Evolutionary conservation across 2,888 invertebrate genomes (phyloP), one percentile per base, ranked within the genome.

Genomic region (Bellardia pandia): DNA sequence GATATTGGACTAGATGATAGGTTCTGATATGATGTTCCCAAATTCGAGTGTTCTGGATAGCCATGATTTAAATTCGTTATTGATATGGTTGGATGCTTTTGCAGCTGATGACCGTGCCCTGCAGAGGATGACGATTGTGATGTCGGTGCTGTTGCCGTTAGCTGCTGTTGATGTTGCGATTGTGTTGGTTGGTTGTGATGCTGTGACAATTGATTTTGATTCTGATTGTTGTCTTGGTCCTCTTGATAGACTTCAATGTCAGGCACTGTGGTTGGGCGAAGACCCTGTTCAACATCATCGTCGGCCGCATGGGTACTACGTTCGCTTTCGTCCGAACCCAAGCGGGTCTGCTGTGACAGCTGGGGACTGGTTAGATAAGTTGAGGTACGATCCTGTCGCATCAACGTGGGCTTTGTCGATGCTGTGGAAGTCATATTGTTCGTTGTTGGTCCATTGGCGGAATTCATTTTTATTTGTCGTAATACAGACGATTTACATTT

Each of bases 321-420:
- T 86, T 95, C 95, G 90, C 96, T 96, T 93, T 97, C 97, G 93
- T 97, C 97, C 90, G 97, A 97, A 77, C 97, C 96, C 53, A 96
- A 96, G 89, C 95, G 94, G 30, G 96, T 94, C 79, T 95, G 95
- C 62, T 97, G 97, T 88, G 97, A 94, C 91, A 96, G 95, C 86
- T 95, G 95, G n/a, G 93, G 92, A 90, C 96, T 96, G 84, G 96
- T 95, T 85, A 96, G 94, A 93, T 96, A 95, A 92, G 96, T 95
- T 75, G 97, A 97, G 69, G 97, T 97, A 90, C 97, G 96, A 94
- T 97, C 97, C 94, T 97, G 97, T 89, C 97, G 95, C 94, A 97
- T 97, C 89, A 97, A 94, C 88, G 97, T 96, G 89, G 97, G 97
- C 93, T 97, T 97, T 2, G 75, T 95, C 89, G 94, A 94, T 76